Percentiles rank a stretch among this genome's conserved stretches.
These are phyloP conservation scores for Argentina silus DNA, from an alignment of 2,797 vertebrate species.

Conservation along the genomic window DNA sequence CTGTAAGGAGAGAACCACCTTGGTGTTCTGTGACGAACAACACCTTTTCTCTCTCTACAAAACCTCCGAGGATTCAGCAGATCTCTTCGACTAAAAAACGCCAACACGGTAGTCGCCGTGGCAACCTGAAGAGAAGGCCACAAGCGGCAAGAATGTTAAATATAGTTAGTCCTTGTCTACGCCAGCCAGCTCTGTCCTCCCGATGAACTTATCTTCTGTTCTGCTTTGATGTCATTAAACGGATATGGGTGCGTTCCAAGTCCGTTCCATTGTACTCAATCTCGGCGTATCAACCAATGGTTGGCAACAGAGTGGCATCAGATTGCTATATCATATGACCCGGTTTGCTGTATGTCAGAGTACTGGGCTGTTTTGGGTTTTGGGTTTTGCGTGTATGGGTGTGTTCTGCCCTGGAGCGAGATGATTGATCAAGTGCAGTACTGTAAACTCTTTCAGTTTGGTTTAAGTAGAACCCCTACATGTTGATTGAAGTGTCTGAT, in stretches of 20 bases:
- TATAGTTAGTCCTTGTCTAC: slow-evolving; percentile 47
- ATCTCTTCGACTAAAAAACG: too few relatives aligned
- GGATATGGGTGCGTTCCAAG: too few relatives aligned
- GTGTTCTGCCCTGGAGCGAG: not conserved
- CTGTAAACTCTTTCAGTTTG: too few relatives aligned
- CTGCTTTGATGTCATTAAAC: slow-evolving; percentile 32
- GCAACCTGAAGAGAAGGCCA: slow-evolving; percentile 47
- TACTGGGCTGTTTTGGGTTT: not conserved
- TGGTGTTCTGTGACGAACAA: too few relatives aligned
- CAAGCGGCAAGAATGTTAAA: slow-evolving; percentile 27
- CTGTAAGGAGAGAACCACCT: too few relatives aligned
- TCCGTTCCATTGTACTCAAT: too few relatives aligned
- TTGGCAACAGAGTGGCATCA: too few relatives aligned
- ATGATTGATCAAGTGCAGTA: not conserved
- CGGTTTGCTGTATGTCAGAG: too few relatives aligned
- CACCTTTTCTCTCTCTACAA: too few relatives aligned
- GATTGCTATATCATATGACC: too few relatives aligned
- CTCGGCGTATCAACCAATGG: too few relatives aligned
- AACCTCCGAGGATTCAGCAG: too few relatives aligned
- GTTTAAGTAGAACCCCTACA: not conserved
- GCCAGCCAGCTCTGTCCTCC: slow-evolving; percentile 25
- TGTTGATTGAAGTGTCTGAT: not conserved
- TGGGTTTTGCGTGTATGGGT: not conserved
- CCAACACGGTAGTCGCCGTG: slow-evolving; percentile 55
- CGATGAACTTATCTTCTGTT: slow-evolving; percentile 10